A percentile compares a stretch with the other conserved stretches of the same genome.
phyloP scores from a whole-genome alignment of 2,888 invertebrate species.

The Caenorhabditis japonica region DNA sequence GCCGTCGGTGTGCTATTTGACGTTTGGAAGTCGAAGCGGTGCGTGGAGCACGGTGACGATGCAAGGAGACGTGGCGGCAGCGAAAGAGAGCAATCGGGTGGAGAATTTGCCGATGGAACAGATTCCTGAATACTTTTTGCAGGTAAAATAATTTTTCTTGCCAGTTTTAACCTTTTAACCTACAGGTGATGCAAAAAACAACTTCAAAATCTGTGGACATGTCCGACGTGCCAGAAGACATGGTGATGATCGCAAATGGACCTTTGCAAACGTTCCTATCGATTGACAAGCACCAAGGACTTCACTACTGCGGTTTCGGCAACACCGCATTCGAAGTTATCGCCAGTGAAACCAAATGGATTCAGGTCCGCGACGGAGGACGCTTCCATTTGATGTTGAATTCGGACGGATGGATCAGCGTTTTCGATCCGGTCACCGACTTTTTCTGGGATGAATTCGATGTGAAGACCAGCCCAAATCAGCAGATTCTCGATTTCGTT shows the following conservation, averaged over 20 bases:
- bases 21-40: constrained; percentile 28
- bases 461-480: constrained; percentile 11
- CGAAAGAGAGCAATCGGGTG: constrained; percentile 40
- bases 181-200: constrained; percentile 21
- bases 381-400: constrained; percentile 30
- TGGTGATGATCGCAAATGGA: constrained; percentile 20
- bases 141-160: not conserved
- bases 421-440: constrained; percentile 31
- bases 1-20: constrained; percentile 16
- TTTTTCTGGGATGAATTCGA: constrained; percentile 31
- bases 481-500: constrained; percentile 41
- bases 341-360: constrained; percentile 18
- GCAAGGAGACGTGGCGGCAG: constrained; percentile 25
- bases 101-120: constrained; percentile 21
- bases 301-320: constrained; percentile 22
- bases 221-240: not conserved
- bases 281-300: constrained; percentile 1
- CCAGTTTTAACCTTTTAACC: too few species aligned
- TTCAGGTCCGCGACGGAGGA: constrained; percentile 37
- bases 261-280: constrained; percentile 26
- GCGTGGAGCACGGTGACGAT: constrained; percentile 10
- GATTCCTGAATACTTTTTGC: constrained; percentile 33
- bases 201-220: constrained; percentile 1
- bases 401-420: constrained; percentile 32
- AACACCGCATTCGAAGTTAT: constrained; percentile 14